phyloP scores from a whole-genome alignment of 2,113 vertebrate genomes.

The Osmerus eperlanus region DNA sequence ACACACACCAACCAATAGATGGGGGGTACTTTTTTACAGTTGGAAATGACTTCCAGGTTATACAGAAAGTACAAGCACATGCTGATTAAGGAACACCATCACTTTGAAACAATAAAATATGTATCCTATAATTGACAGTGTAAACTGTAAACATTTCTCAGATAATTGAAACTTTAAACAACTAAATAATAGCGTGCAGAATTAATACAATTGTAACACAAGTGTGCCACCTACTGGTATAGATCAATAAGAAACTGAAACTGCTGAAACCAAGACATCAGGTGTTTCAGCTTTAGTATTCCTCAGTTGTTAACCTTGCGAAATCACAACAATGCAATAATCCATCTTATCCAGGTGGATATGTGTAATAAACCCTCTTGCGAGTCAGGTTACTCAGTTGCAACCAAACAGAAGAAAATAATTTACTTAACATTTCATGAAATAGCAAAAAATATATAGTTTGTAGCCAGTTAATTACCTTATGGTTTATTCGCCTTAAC shows the following conservation, averaged over 20 bases:
- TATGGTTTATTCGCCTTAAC: too few species aligned
- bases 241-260: not conserved
- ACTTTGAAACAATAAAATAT: not conserved
- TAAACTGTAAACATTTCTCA: not conserved
- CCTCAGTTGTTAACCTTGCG: not conserved
- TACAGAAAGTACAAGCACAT: not conserved
- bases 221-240: slow-evolving; percentile 37
- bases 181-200: too few species aligned
- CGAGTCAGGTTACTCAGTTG: not conserved
- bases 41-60: too few species aligned
- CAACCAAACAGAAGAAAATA: not conserved
- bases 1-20: too few species aligned
- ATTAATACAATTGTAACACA: slow-evolving; percentile 13
- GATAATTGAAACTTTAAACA: too few species aligned
- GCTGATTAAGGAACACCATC: not conserved
- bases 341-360: too few species aligned
- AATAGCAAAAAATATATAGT: too few species aligned
- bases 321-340: not conserved
- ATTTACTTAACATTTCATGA: too few species aligned
- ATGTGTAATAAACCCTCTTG: not conserved
- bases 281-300: not conserved
- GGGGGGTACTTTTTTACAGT: too few species aligned
- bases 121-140: not conserved
- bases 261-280: not conserved
- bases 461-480: not conserved